Percentiles rank a stretch among this genome's conserved stretches.
phyloP scores from a whole-genome alignment of 1,140 invertebrate species.

The Lepidurus couesii region DNA sequence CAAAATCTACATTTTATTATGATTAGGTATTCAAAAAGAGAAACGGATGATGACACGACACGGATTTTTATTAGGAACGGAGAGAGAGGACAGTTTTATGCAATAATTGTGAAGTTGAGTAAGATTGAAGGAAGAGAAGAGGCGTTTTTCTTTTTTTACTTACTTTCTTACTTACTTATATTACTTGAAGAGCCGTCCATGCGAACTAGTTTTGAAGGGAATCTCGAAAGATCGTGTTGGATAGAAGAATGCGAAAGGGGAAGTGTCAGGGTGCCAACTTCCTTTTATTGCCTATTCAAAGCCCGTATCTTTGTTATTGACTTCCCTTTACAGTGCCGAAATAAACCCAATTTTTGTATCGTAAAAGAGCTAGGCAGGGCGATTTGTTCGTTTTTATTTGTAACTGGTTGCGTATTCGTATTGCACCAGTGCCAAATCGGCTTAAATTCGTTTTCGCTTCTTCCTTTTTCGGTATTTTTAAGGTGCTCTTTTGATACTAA shows the following conservation, averaged over 20 bases:
- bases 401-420: not conserved
- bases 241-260: constrained; percentile 6
- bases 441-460: not conserved
- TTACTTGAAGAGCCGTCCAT: constrained; percentile 18
- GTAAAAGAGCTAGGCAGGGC: not conserved
- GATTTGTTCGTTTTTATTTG: not conserved
- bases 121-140: not conserved
- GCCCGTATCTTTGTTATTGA: constrained; percentile 10
- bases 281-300: constrained; percentile 14
- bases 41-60: not conserved
- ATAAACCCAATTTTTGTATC: constrained; percentile 22
- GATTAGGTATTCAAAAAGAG: not conserved
- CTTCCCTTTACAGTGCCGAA: constrained; percentile 3
- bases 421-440: not conserved
- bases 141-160: not conserved
- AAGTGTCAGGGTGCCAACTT: constrained; percentile 21
- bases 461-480: not conserved
- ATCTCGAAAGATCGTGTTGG: not conserved
- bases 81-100: not conserved
- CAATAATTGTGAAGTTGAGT: not conserved
- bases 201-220: constrained; percentile 19
- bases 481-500: not conserved
- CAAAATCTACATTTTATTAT: not conserved
- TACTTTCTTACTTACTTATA: not conserved
- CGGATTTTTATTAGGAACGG: not conserved